Conservation (phyloP, 1,140 invertebrate species). For the Oreohelix idahoensis region DNA sequence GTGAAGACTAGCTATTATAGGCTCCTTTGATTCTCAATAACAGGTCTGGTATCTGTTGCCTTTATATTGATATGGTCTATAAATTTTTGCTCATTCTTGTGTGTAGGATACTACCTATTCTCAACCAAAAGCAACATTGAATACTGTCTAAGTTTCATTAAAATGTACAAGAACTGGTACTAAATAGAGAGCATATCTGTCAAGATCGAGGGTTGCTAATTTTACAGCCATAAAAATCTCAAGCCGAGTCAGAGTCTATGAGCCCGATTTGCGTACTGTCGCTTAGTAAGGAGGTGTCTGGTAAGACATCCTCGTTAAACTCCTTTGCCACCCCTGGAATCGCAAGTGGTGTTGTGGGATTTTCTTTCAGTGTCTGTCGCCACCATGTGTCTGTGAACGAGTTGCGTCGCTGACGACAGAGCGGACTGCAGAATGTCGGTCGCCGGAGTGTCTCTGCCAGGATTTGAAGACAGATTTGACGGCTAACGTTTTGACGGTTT, state of each 20-base stretch:
- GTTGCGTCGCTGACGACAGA: not conserved
- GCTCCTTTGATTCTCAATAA: no score
- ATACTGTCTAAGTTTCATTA: not conserved
- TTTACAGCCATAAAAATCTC: not conserved
- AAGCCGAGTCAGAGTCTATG: not conserved
- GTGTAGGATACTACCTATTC: no score
- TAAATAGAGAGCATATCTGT: not conserved
- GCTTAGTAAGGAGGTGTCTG: not conserved
- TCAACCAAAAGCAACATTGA: not conserved
- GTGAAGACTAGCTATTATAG: no score
- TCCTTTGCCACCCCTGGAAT: not conserved
- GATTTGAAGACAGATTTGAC: not conserved
- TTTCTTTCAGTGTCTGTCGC: not conserved
- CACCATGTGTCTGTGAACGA: not conserved
- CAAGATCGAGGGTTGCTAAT: not conserved
- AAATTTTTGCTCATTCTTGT: no score
- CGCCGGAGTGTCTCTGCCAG: not conserved
- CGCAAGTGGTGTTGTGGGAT: not conserved
- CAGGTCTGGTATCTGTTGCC: no score
- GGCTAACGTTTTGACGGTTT: not conserved
- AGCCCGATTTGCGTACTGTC: not conserved
- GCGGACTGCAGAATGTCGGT: not conserved
- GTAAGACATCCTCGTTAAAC: not conserved
- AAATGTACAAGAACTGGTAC: not conserved
- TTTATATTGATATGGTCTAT: no score